phyloP scores from a whole-genome alignment of 1,140 invertebrate species.

The Parasteatoda tepidariorum region DNA sequence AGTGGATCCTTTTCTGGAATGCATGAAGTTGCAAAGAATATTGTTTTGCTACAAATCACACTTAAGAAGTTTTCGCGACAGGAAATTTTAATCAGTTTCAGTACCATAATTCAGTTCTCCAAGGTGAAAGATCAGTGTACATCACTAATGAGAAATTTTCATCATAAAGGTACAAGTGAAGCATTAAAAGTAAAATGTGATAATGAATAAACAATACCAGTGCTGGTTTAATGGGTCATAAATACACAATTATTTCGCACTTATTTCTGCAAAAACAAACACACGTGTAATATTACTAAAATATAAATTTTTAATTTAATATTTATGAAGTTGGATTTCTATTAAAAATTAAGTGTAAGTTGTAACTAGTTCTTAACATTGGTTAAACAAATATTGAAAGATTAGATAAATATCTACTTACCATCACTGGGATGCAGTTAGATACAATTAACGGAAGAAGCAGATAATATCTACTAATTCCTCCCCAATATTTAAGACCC shows the following conservation, averaged over 20 bases:
- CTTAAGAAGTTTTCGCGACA: too few relatives aligned
- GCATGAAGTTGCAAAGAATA: too few relatives aligned
- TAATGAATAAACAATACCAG: too few relatives aligned
- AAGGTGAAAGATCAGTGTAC: neutral
- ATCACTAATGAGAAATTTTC: neutral
- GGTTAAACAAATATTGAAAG: neutral
- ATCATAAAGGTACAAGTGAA: neutral
- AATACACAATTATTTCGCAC: too few relatives aligned
- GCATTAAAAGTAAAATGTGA: too few relatives aligned
- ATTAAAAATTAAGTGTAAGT: neutral
- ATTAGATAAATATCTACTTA: neutral
- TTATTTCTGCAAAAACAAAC: too few relatives aligned
- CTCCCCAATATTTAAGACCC: constrained; percentile 98
- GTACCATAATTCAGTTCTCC: neutral
- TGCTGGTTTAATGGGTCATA: too few relatives aligned
- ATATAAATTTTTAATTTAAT: neutral
- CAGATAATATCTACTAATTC: constrained; percentile 66
- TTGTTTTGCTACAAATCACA: too few relatives aligned
- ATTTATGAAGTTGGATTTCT: neutral
- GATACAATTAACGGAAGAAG: constrained; percentile 21
- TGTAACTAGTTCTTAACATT: neutral
- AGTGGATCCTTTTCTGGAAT: too few relatives aligned
- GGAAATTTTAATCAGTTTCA: neutral
- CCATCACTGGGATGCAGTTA: neutral
- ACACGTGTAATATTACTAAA: neutral